Evolutionary conservation across 2,888 invertebrate genomes (phyloP).

Genomic region (Magallana nippona): DNA sequence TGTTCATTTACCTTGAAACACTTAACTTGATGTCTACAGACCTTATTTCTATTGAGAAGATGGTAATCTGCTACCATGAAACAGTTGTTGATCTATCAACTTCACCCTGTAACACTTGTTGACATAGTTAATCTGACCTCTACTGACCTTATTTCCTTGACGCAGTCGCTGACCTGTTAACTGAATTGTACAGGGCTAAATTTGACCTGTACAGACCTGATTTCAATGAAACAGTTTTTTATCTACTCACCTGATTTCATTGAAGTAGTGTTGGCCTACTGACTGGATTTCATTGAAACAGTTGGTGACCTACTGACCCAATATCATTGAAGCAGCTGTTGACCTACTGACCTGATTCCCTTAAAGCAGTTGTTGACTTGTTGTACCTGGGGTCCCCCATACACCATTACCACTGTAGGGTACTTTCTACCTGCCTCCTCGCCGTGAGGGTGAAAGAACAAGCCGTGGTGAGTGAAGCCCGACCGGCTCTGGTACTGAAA

Average conservation of each 20-base stretch:
- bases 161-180: constrained; percentile 96
- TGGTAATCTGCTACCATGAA: too few relatives aligned
- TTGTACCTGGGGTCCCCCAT: constrained; percentile 99
- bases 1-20: too few relatives aligned
- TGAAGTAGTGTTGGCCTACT: too few relatives aligned
- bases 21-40: too few relatives aligned
- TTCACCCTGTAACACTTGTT: too few relatives aligned
- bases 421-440: constrained; percentile 84
- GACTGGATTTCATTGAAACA: background rate
- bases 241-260: too few relatives aligned
- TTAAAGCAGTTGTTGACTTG: constrained; percentile 93
- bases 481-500: constrained; percentile 84
- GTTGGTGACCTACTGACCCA: background rate
- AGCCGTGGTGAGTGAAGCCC: constrained; percentile 89
- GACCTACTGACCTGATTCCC: constrained; percentile 69
- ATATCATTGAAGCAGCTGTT: background rate
- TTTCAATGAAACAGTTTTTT: too few relatives aligned
- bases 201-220: too few relatives aligned
- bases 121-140: too few relatives aligned
- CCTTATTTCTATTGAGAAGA: too few relatives aligned
- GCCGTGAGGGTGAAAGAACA: constrained; percentile 90
- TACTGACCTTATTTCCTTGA: constrained; percentile 74
- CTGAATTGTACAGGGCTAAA: too few relatives aligned
- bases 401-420: constrained; percentile 97
- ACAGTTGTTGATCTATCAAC: too few relatives aligned